phyloP scores from a whole-genome alignment of 2,888 invertebrate genomes.

The Dasysyrphus albostriatus region DNA sequence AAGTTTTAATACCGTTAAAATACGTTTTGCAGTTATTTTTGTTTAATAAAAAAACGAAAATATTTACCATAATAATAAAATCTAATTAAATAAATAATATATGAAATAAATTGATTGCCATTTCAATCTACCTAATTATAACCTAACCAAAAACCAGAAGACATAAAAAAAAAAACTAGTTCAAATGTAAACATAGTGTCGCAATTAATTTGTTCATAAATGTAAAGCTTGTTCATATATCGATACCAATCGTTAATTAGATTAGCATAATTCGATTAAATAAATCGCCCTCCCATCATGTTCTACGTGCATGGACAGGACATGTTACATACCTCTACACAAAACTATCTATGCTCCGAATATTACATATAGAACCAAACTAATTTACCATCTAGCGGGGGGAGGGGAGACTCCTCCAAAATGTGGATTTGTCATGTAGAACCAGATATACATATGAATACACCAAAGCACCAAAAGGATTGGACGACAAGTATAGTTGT shows the following conservation, averaged over 20 bases:
- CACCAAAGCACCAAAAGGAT: slow-evolving; percentile 47
- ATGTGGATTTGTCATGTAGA: slow-evolving; percentile 39
- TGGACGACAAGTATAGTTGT: slow-evolving; percentile 6
- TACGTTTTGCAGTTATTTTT: neutral
- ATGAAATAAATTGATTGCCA: slow-evolving; percentile 5
- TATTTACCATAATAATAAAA: neutral
- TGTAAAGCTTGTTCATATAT: slow-evolving; percentile 53
- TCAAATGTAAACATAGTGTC: slow-evolving; percentile 63
- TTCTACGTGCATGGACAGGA: slow-evolving; percentile 6
- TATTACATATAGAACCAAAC: slow-evolving; percentile 3
- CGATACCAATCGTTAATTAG: slow-evolving; percentile 74
- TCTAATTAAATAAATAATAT: neutral
- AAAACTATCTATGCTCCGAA: slow-evolving; percentile 1
- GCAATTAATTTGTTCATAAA: slow-evolving; percentile 73
- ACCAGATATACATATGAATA: slow-evolving; percentile 3
- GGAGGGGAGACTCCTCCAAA: slow-evolving; percentile 7
- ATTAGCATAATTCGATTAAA: slow-evolving; percentile 75
- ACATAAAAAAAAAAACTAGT: slow-evolving; percentile 4
- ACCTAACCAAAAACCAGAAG: slow-evolving; percentile 1
- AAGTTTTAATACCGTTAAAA: too few species aligned
- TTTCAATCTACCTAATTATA: slow-evolving; percentile 8
- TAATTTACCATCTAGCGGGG: slow-evolving; percentile 5
- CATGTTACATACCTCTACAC: slow-evolving; percentile 8
- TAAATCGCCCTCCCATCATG: slow-evolving; percentile 66
- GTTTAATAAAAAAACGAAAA: neutral